Evolutionary conservation across 1,140 invertebrate genomes (phyloP).

Genomic region (Cotesia chilonis): DNA sequence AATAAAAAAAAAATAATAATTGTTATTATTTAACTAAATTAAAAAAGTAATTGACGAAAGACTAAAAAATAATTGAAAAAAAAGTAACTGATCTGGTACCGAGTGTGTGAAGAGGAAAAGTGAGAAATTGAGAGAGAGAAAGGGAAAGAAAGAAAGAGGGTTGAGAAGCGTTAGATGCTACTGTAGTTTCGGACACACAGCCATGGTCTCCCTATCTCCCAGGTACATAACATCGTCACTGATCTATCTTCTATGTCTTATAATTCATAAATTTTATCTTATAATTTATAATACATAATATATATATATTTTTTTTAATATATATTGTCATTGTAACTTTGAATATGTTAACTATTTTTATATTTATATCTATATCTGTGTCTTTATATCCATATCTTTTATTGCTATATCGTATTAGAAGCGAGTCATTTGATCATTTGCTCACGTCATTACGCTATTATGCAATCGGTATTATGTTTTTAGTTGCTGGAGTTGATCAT

Average conservation of each 20-base stretch:
- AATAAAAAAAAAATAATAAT: slow-evolving; percentile 1
- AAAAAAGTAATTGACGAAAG: too few species aligned
- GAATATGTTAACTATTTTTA: too few species aligned
- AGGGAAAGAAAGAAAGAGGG: slow-evolving; percentile 58
- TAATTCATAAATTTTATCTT: slow-evolving; percentile 29
- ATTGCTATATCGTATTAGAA: too few species aligned
- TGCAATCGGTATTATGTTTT: too few species aligned
- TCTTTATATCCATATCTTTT: too few species aligned
- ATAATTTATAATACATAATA: slow-evolving; percentile 1
- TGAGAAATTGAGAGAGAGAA: slow-evolving; percentile 42
- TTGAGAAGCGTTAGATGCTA: slow-evolving; percentile 65
- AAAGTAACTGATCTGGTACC: background rate
- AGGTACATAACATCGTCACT: slow-evolving; percentile 68
- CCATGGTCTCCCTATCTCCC: slow-evolving; percentile 73
- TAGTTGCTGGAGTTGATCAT: too few species aligned
- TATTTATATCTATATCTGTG: too few species aligned
- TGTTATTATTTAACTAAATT: too few species aligned
- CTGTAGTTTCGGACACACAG: slow-evolving; percentile 73
- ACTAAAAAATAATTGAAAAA: too few species aligned
- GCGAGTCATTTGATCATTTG: too few species aligned
- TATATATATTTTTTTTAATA: slow-evolving; percentile 32
- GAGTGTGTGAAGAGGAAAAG: slow-evolving; percentile 28
- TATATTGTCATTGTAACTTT: too few species aligned
- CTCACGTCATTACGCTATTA: too few species aligned
- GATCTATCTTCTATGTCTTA: slow-evolving; percentile 51